A percentile compares a stretch with the other conserved stretches of the same genome.
Evolutionary conservation across 92 coral and sea anemone species (phyloP).

Genomic region (Parazoanthus atlanticus): DNA sequence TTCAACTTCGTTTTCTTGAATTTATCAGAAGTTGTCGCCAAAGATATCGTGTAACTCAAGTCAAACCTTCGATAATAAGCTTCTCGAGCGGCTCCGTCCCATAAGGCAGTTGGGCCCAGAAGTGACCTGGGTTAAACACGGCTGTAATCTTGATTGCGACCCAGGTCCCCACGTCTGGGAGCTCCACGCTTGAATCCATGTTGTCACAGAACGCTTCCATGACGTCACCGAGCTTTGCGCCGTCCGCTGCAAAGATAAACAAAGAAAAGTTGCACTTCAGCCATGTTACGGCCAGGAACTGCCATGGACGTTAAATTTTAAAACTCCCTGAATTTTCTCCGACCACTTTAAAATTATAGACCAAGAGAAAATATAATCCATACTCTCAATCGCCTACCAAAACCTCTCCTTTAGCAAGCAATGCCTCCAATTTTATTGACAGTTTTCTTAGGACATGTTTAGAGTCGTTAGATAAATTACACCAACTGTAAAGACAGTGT

Average conservation of each 20-base stretch:
- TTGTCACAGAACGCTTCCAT: conserved; percentile 88
- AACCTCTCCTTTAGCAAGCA: too few species aligned
- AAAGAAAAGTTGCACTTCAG: background rate
- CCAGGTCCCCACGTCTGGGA: conserved; percentile 92
- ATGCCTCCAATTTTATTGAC: too few species aligned
- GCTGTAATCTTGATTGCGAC: conserved; percentile 95
- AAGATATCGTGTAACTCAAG: background rate
- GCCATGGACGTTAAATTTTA: too few species aligned
- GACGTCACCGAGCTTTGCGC: conserved; percentile 28
- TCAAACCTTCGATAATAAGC: conserved; percentile 78
- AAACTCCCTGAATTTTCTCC: too few species aligned
- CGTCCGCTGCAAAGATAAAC: background rate
- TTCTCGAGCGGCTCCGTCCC: conserved; percentile 89
- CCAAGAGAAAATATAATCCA: too few species aligned
- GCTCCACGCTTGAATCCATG: conserved; percentile 65
- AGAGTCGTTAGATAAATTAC: too few species aligned
- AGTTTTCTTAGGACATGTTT: too few species aligned
- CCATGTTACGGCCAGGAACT: too few species aligned
- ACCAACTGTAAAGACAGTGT: too few species aligned
- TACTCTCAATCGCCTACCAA: too few species aligned
- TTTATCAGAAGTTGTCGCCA: background rate
- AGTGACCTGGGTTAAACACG: conserved; percentile 91
- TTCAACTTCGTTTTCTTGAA: too few species aligned
- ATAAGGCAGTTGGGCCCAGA: conserved; percentile 97
- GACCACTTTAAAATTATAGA: too few species aligned